Conservation (phyloP, 2,888 invertebrate species). For the Gasteruption jaculator region DNA sequence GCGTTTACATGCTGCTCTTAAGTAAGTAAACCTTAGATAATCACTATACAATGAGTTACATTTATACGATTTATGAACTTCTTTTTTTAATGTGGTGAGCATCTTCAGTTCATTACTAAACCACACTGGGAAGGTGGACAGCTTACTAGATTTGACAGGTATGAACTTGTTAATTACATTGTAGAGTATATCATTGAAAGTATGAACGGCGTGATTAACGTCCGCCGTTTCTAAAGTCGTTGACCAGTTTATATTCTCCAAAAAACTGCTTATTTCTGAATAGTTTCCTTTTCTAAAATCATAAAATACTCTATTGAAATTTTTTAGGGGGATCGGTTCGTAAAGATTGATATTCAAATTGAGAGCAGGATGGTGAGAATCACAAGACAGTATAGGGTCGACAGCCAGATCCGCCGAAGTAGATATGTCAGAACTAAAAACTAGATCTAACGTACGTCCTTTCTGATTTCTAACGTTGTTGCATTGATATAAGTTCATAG, state of each 20-base stretch:
- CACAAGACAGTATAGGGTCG: constrained; percentile 2
- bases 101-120: not conserved
- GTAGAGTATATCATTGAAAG: constrained; percentile 1
- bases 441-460: not conserved
- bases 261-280: not conserved
- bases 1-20: not conserved
- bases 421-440: no score
- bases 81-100: not conserved
- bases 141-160: not conserved
- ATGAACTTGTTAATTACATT: not conserved
- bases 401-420: not conserved
- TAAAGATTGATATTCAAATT: not conserved
- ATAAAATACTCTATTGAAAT: no score
- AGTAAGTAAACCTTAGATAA: not conserved
- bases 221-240: not conserved
- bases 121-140: not conserved
- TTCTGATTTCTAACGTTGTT: not conserved
- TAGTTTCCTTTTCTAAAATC: constrained; percentile 3
- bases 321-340: no score
- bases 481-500: not conserved
- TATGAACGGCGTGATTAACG: not conserved
- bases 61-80: not conserved
- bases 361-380: constrained; percentile 1
- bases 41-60: no score
- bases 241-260: not conserved